Base-by-base conservation (phyloP, 35 echinoderm and acorn worm species). In the Apostichopus japonicus region DNA sequence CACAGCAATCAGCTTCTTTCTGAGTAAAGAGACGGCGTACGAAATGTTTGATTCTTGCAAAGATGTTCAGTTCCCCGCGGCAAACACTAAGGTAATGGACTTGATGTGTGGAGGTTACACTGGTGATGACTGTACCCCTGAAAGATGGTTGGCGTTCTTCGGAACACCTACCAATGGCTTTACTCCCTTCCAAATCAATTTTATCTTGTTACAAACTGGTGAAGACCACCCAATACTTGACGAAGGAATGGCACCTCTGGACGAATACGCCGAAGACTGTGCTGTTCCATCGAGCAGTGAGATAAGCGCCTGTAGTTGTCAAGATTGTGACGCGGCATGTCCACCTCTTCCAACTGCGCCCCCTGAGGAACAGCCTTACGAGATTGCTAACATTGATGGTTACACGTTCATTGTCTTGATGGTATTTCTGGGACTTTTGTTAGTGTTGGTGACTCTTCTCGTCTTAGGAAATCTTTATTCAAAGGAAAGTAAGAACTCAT, bases 171-270 rank as follows among this genome's bases (percentile, higher is more conserved):
- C 87, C 72, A 98, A 98, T 53, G 92, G 94, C 54, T 95, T 96
- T 78, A 94, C 95, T 13, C 97, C 97, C 0, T 98, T 98, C 53
- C 80, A 83, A 23, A 98, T 98, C 77, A 65, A 98, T 71, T 98
- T 96, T 63, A 44, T 73, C 3, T 24, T 89, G 10, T 56, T 72
- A 6, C 33, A 89, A 19, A 63, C 71, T 9, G 63, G 63, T 9
- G 86, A 89, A 22, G 57, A 53, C 4, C 55, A 87, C 54, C 83
- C 83, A 11, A 13, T 61, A 17, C 8, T 89, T n/a, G 86, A 54
- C 13, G 23, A 72, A 16, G 86, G 63, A 24, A 89, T 89, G 59
- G 61, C 14, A 24, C 57, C 56, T 16, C 5, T 89, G 10, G 25
- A 21, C 6, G 56, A 53, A 15, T 51, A 15, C 22, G 8, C 86